Evolutionary conservation across 2,113 vertebrate species (phyloP).

Genomic region (Tringa solitaria): DNA sequence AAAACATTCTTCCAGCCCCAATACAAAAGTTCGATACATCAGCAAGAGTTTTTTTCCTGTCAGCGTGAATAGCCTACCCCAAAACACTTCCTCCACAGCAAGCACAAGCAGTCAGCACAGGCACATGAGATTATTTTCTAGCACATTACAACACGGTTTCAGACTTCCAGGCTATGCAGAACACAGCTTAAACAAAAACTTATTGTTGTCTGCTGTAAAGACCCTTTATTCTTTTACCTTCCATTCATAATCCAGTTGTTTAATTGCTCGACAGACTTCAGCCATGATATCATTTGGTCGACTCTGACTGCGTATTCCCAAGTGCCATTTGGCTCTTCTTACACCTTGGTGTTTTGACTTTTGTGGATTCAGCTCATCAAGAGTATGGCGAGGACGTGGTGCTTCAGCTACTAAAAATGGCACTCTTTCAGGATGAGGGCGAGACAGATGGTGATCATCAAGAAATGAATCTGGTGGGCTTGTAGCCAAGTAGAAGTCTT

Average conservation of each 20-base stretch:
- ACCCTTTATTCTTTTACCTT: conserved; percentile 81
- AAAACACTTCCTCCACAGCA: background rate
- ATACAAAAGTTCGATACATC: background rate
- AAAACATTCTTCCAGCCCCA: background rate
- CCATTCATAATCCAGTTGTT: conserved; percentile 97
- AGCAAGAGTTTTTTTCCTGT: background rate
- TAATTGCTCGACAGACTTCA: conserved; percentile 97
- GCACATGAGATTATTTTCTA: background rate
- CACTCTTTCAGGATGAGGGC: conserved; percentile 93
- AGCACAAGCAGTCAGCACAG: background rate
- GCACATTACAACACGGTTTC: background rate
- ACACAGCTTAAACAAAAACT: background rate
- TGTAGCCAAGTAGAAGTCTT: conserved; percentile 97
- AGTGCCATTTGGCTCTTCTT: conserved; percentile 94
- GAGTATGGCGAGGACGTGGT: conserved; percentile 88
- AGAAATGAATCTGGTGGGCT: conserved; percentile 95
- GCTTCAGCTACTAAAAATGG: conserved; percentile 90
- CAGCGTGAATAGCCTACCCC: background rate
- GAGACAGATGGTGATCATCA: conserved; percentile 87
- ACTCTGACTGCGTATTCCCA: conserved; percentile 97
- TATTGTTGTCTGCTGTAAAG: background rate
- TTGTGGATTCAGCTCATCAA: conserved; percentile 96
- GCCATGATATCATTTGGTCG: conserved; percentile 97
- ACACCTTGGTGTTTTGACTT: conserved; percentile 97
- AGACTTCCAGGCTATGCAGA: background rate